Evolutionary conservation across 2,888 invertebrate genomes (phyloP).

Genomic region (Phoenoteleia sp.): DNA sequence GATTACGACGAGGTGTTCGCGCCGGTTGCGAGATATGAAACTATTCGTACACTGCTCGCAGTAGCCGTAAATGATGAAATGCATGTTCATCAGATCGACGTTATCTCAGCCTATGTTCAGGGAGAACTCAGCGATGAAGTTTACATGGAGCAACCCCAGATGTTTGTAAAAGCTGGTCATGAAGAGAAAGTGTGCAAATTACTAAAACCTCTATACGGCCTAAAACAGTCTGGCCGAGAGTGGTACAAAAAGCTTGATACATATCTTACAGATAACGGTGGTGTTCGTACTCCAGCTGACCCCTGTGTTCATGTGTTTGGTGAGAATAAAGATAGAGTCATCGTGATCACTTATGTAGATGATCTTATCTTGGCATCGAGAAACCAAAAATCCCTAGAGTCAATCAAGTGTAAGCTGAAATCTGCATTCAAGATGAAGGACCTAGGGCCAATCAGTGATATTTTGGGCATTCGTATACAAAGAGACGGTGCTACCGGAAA

Average conservation of each 20-base stretch:
- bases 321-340: conserved; percentile 28
- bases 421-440: conserved; percentile 65
- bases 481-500: conserved; percentile 56
- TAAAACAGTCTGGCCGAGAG: conserved; percentile 67
- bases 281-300: conserved; percentile 37
- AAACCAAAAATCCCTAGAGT: conserved; percentile 27
- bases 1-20: conserved; percentile 72
- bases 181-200: conserved; percentile 67
- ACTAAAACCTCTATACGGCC: conserved; percentile 62
- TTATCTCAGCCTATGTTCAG: conserved; percentile 69
- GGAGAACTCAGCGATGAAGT: conserved; percentile 68
- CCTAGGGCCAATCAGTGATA: conserved; percentile 56
- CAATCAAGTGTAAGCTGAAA: conserved; percentile 55
- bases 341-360: conserved; percentile 53
- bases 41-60: conserved; percentile 68
- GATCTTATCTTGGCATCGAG: conserved; percentile 66
- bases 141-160: conserved; percentile 65
- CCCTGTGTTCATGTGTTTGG: conserved; percentile 67
- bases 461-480: conserved; percentile 60
- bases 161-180: conserved; percentile 24
- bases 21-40: conserved; percentile 72
- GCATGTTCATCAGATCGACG: conserved; percentile 74
- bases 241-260: conserved; percentile 56
- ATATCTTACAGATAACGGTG: background rate
- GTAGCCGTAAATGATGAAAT: conserved; percentile 66